These are phyloP conservation scores for Pantherophis vulpinus DNA, from an alignment of 2,797 vertebrate genomes.

Conservation along the genomic window DNA sequence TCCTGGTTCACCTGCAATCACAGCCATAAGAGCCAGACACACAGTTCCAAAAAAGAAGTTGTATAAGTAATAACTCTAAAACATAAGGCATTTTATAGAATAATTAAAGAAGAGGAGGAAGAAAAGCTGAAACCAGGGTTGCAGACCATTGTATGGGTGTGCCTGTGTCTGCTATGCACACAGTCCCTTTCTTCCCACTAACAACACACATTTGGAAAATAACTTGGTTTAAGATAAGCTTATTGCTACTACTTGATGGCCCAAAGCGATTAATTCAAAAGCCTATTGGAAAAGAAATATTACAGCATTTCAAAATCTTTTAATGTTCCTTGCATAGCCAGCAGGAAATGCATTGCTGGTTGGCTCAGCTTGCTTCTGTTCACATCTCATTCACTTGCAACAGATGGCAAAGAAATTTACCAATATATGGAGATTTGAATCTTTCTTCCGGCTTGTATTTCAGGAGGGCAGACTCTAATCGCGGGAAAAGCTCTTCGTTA, in stretches of 20 bases:
- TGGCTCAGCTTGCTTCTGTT: neutral
- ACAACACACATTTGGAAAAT: neutral
- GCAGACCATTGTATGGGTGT: neutral
- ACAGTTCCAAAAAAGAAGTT: neutral
- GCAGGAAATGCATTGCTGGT: neutral
- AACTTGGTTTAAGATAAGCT: neutral
- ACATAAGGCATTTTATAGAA: neutral
- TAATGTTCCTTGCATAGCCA: neutral
- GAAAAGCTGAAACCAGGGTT: neutral
- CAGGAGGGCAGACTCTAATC: neutral
- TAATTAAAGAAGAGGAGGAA: neutral
- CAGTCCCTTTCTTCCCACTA: neutral
- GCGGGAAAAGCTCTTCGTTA: neutral
- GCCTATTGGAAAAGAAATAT: neutral
- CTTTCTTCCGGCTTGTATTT: neutral
- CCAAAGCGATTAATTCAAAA: constrained; percentile 17
- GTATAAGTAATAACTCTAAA: neutral
- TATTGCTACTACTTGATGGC: neutral
- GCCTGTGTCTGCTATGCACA: neutral
- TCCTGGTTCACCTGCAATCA: no score
- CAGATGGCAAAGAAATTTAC: constrained; percentile 10
- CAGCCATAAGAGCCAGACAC: neutral
- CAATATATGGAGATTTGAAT: neutral
- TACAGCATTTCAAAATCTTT: neutral
- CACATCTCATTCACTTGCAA: neutral